Evolutionary conservation across 2,888 invertebrate species (phyloP).

Genomic region (Lasioglossum calceatum): DNA sequence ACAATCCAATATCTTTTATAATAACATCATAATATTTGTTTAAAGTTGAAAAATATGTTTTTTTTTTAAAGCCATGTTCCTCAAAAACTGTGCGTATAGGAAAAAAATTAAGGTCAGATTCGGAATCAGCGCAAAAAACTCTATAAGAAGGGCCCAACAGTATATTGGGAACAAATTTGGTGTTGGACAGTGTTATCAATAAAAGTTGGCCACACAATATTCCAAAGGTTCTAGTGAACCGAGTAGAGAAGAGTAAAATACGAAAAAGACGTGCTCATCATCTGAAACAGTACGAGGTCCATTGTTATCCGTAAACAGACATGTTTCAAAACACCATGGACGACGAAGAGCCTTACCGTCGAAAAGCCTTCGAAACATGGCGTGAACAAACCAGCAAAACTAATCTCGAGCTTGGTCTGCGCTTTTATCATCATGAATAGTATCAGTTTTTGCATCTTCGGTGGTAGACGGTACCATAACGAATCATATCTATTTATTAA

Average conservation of each 20-base stretch:
- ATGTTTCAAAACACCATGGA: background rate
- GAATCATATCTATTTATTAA: background rate
- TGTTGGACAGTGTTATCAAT: no score
- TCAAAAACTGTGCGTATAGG: no score
- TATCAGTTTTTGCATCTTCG: background rate
- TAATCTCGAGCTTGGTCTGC: background rate
- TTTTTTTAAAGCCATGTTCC: no score
- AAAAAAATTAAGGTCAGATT: no score
- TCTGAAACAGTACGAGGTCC: background rate
- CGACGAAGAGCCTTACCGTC: background rate
- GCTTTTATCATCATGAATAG: background rate
- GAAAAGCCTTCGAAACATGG: background rate
- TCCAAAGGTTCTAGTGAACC: background rate
- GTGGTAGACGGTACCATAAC: background rate
- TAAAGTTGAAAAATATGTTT: no score
- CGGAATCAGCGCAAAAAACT: no score
- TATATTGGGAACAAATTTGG: no score
- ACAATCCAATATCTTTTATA: no score
- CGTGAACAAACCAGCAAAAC: background rate
- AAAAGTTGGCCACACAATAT: background rate
- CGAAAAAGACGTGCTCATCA: slow-evolving; percentile 1
- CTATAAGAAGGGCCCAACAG: no score
- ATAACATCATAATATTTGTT: no score
- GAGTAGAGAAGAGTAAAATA: background rate
- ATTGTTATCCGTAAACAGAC: background rate